phyloP scores from a whole-genome alignment of 2,888 invertebrate genomes.

The Apomyelois bistriatella region DNA sequence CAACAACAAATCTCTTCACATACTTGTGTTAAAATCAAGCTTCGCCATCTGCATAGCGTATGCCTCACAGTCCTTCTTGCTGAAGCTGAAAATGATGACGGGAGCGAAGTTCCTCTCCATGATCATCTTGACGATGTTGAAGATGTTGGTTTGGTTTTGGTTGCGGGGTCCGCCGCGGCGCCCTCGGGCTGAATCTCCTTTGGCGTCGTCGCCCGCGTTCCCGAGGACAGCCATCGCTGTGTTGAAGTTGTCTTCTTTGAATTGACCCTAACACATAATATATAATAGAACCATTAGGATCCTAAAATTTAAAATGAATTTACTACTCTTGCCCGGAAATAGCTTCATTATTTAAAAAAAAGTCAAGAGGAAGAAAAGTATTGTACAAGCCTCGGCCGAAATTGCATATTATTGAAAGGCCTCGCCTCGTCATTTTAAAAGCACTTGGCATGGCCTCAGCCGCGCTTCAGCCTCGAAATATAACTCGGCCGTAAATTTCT shows the following conservation, averaged over 20 bases:
- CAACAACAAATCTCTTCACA: no score
- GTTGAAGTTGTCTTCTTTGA: constrained; percentile 98
- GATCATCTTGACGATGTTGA: constrained; percentile 99
- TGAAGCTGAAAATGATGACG: constrained; percentile 99
- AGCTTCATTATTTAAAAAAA: no score
- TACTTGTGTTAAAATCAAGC: constrained; percentile 95
- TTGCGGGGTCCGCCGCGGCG: constrained; percentile 85
- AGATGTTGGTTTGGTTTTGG: constrained; percentile 88
- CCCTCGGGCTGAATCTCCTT: constrained; percentile 89
- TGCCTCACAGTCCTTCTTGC: constrained; percentile 98
- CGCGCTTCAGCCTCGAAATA: no score
- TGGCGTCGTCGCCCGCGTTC: constrained; percentile 89
- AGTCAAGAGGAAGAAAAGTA: no score
- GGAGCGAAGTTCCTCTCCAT: constrained; percentile 99
- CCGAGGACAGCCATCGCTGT: constrained; percentile 96
- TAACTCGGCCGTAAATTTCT: no score
- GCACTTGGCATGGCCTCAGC: no score
- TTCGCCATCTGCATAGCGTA: constrained; percentile 98
- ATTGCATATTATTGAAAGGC: no score
- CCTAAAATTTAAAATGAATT: no score
- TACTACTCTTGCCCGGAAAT: no score
- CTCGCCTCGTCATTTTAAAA: no score
- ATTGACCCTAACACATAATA: constrained; percentile 84
- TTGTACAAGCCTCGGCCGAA: no score
- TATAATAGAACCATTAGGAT: not conserved